These are phyloP conservation scores for Oreochromis grahami DNA, from an alignment of 2,797 vertebrate genomes.

Conservation along the genomic window DNA sequence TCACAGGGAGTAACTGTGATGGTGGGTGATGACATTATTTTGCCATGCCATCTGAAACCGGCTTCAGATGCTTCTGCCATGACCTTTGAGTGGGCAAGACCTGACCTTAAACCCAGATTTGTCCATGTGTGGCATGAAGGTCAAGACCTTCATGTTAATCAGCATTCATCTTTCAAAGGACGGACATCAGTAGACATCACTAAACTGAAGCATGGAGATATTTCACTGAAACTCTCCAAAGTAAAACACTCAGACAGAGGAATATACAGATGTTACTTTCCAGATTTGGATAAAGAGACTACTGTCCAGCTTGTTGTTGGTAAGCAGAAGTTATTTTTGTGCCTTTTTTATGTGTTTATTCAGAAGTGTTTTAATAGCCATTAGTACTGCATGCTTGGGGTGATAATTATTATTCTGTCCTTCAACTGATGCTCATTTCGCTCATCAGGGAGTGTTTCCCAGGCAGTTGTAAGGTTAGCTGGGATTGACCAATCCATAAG, in stretches of 20 bases:
- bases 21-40: not conserved
- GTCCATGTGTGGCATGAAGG: not conserved
- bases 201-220: not conserved
- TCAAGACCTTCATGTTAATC: not conserved
- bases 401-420: not conserved
- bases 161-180: fast-evolving
- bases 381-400: fast-evolving
- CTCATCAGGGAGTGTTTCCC: not conserved
- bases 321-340: not conserved
- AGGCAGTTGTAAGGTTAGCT: fast-evolving
- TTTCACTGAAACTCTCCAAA: not conserved
- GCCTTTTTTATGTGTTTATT: fast-evolving
- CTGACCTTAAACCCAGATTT: not conserved
- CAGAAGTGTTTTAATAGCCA: fast-evolving
- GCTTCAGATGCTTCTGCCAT: not conserved
- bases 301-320: not conserved
- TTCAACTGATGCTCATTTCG: fast-evolving
- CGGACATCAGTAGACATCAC: fast-evolving
- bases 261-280: not conserved
- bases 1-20: not conserved
- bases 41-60: not conserved
- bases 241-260: not conserved
- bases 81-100: not conserved
- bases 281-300: not conserved
- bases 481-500: not conserved